Evolutionary conservation across 2,113 vertebrate species (phyloP), one percentile per base, ranked within the genome.

Genomic region (Noturus placidus): DNA sequence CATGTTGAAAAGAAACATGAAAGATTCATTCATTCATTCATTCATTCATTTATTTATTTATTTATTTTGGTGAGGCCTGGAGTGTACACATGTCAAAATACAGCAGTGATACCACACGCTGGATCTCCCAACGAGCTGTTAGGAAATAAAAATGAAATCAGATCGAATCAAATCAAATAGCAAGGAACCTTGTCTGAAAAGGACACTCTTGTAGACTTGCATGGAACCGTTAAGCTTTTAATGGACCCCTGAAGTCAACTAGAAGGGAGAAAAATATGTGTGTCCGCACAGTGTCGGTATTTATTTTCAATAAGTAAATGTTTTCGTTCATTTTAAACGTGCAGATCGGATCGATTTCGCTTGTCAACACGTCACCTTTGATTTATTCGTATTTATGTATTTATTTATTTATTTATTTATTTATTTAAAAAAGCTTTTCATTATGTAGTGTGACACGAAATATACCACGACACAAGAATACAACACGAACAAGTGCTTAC

Each of bases 401-500:
- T 46, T 42, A 0, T 5, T 42, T 42, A 6, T 42, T 42, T 38
- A 38, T 0, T 42, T 42, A 6, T 46, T 7, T 42, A 6, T 42
- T 42, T 38, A 38, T 0, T 42, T 42, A 6, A 7, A 0, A 46
- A 42, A 0, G 42, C 42, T 46, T 46, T 70, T 70, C 27, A 70
- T 70, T 27, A n/a, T 42, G 52, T 25, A 27, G 27, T 57, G 22
- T 59, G 25, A 69, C 20, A 78, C 30, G 52, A 83, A 77, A 35
- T 38, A 42, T 67, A 3, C n/a, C 69, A 25, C 72, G 19, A 22
- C 4, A 72, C 33, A 38, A 46, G 27, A 25, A 30, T 9, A 42
- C 27, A 85, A 50, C 35, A 50, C 27, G 9, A 85, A 46, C 59
- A 27, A 19, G 38, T 69, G 19, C 96, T 98, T 96, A 99, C 98